Conservation (phyloP, 2,113 vertebrate species). For the Solea senegalensis region DNA sequence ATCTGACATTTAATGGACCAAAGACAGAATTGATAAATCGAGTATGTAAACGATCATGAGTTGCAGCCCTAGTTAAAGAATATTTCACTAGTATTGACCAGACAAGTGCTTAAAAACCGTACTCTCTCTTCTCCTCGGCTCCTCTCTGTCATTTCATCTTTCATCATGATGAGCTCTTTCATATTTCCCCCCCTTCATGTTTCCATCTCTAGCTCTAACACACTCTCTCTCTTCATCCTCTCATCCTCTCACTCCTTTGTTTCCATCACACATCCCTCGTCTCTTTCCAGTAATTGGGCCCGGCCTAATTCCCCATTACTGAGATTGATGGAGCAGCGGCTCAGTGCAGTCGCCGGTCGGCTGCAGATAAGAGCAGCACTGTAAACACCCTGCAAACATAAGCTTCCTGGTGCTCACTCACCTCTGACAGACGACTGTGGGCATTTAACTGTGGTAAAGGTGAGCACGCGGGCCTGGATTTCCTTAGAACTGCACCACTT, state of each 20-base stretch:
- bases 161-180: not conserved
- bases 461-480: not conserved
- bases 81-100: no score
- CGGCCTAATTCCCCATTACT: slow-evolving; percentile 62
- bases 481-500: no score
- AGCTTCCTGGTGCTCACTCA: slow-evolving; percentile 24
- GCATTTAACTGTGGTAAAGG: not conserved
- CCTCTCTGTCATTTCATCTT: not conserved
- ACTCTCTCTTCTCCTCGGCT: not conserved
- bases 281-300: slow-evolving; percentile 61
- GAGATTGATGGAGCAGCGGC: slow-evolving; percentile 51
- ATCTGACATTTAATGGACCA: no score
- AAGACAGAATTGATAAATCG: no score
- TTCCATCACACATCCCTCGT: slow-evolving; percentile 32
- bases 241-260: slow-evolving; percentile 9
- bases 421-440: no score
- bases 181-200: not conserved
- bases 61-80: no score
- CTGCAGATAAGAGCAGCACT: slow-evolving; percentile 27
- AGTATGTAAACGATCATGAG: no score
- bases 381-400: slow-evolving; percentile 7
- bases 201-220: not conserved
- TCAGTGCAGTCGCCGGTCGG: slow-evolving; percentile 11
- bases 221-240: slow-evolving; percentile 8
- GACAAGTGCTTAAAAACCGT: no score